A percentile compares a stretch with the other conserved stretches of the same genome.
Conservation (phyloP, 1,140 invertebrate genomes). For the Zaprionus tsacasi region DNA sequence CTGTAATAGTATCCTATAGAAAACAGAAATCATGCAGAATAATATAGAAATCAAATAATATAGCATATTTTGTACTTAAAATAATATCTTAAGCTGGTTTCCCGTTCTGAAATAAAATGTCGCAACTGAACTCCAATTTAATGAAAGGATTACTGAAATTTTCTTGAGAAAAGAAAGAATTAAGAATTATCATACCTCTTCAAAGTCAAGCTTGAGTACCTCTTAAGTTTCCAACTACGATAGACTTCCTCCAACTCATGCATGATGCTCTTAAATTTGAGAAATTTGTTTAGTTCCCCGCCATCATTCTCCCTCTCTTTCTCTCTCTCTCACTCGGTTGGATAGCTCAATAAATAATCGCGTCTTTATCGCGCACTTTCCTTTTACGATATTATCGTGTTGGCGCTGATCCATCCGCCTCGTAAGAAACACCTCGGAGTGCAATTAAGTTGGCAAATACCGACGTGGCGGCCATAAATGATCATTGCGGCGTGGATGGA, state of each 20-base stretch:
- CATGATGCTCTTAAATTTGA: not conserved
- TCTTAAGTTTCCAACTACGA: too few relatives aligned
- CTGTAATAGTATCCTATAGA: too few relatives aligned
- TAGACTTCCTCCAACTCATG: not conserved
- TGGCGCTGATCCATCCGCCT: slow-evolving; percentile 5
- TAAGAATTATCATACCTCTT: too few relatives aligned
- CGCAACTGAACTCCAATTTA: too few relatives aligned
- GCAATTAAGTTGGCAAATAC: slow-evolving; percentile 49
- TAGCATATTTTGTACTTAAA: too few relatives aligned
- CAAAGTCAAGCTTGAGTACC: too few relatives aligned
- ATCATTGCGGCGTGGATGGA: slow-evolving; percentile 20
- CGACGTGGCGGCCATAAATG: slow-evolving; percentile 26
- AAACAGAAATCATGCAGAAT: too few relatives aligned
- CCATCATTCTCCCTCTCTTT: not conserved
- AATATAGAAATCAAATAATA: too few relatives aligned
- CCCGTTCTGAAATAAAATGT: too few relatives aligned
- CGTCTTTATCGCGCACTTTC: slow-evolving; percentile 10
- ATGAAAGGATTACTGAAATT: too few relatives aligned
- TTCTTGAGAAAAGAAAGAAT: too few relatives aligned
- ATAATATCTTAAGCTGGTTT: too few relatives aligned
- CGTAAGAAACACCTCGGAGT: slow-evolving; percentile 28
- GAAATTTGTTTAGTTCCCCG: not conserved
- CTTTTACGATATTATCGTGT: not conserved
- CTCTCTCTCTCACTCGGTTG: not conserved
- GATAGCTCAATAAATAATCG: not conserved